Evolutionary conservation across 2,113 vertebrate species (phyloP).

Genomic region (human (Homo sapiens)): DNA sequence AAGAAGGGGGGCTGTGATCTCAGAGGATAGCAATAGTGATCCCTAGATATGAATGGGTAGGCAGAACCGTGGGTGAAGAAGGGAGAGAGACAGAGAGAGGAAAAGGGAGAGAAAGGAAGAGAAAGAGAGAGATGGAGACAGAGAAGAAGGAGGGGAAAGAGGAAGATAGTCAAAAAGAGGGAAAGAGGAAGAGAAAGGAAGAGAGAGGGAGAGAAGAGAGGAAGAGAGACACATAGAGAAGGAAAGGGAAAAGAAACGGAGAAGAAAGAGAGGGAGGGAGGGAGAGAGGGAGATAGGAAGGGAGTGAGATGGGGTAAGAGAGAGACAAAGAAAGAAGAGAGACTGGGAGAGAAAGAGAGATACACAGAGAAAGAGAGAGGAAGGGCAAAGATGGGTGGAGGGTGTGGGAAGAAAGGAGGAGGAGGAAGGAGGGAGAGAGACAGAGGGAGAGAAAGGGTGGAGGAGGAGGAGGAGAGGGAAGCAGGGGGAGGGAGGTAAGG

Average conservation of each 20-base stretch:
- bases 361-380: too few species aligned
- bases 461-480: neutral
- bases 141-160: neutral
- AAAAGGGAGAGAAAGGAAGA: accelerated
- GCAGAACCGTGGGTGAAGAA: accelerated
- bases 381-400: accelerated
- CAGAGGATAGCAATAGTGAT: neutral
- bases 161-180: neutral
- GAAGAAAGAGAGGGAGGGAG: neutral
- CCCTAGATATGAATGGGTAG: neutral
- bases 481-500: neutral
- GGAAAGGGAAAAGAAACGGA: neutral
- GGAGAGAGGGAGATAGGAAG: neutral
- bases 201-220: accelerated
- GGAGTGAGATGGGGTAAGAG: too few species aligned
- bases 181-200: accelerated
- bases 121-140: neutral
- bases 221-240: accelerated
- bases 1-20: neutral
- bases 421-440: accelerated
- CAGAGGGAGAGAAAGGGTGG: accelerated
- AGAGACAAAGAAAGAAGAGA: neutral
- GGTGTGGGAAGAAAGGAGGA: accelerated
- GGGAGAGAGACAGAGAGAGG: accelerated
- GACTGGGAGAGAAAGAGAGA: too few species aligned